Base-by-base conservation (phyloP, 2,888 invertebrate species). In the Anagyrus pseudococci region DNA sequence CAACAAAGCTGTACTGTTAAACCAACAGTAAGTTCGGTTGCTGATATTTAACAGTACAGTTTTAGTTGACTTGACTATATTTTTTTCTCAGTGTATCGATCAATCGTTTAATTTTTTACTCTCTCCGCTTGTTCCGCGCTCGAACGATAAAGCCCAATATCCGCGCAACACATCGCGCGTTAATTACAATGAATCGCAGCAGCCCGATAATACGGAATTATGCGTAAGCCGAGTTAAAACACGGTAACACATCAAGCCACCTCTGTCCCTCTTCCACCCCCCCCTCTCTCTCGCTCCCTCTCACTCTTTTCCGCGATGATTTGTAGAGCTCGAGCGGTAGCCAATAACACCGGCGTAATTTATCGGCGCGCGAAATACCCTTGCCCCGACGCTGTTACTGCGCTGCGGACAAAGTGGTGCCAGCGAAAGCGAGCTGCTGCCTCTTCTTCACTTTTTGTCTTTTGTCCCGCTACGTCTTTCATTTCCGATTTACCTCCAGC, bases 341-440 rank as follows among this genome's bases (percentile, higher is more conserved):
- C n/a, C 68, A 69, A 70, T 68, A 70, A 69, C 65, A 64, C 68
- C 59, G 68, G 70, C 69, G 73, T 75, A 76, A 77, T 77, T 76
- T 77, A 77, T 75, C 69, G 73, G 62, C n/a, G n/a, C n/a, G n/a
- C n/a, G n/a, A n/a, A n/a, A n/a, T n/a, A n/a, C n/a, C n/a, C n/a
- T n/a, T n/a, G n/a, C n/a, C n/a, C n/a, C n/a, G n/a, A n/a, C n/a
- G n/a, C n/a, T n/a, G n/a, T n/a, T n/a, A 37, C 33, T 37, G 6
- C 29, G 4, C 33, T 8, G 33, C 8, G 33, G 15, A 37, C 33
- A 8, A 10, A 37, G 33, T 37, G 4, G 33, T 13, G 33, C 33
- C 8, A 37, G 10, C 33, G 33, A 37, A 15, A 8, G 33, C 8
- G 13, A 15, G 15, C 2, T 13, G 33, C 33, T 37, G 10, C 15